Evolutionary conservation across 2,113 vertebrate species (phyloP), one percentile per base, ranked within the genome.

Genomic region (Butastur rufipennis): DNA sequence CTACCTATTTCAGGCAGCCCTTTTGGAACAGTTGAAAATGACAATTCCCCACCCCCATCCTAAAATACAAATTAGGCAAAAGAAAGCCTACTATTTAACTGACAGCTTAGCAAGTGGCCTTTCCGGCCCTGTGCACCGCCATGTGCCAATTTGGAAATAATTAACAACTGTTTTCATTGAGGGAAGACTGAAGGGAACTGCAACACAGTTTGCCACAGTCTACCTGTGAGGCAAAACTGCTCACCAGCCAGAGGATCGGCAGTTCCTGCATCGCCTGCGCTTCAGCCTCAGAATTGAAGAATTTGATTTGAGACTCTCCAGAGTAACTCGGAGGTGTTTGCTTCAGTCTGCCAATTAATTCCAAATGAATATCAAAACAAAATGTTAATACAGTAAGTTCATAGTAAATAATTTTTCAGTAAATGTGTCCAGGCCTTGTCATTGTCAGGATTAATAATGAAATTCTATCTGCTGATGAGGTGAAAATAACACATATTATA

Each of bases 121-220:
- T 79, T 93, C 59, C 71, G 93, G 74, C 79, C 86, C 80, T 26
- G 13, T 58, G 78, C 2, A 1, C 47, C 42, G 67, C 74, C 43
- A 5, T 40, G 71, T 68, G 88, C 79, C 85, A 71, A 73, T 61
- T 86, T 75, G 43, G 75, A 83, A 94, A 63, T 88, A 80, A 94
- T 81, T 87, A 92, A 87, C n/a, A 52, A 31, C 0, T 11, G 50
- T 71, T 93, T 81, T 73, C 79, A 63, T 6, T 26, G 18, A 59
- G 55, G 47, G 52, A 53, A 66, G 86, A 32, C 56, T 47, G 83
- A 68, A 70, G 40, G 43, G 84, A 87, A 67, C 20, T 9, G 25
- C 61, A 53, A 42, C 27, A 31, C 32, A 38, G 47, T 16, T 70
- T 47, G 62, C 53, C 50, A 34, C 43, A 59, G 38, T 1, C 2